A percentile compares a stretch with the other conserved stretches of the same genome.
Evolutionary conservation across 2,113 vertebrate genomes (phyloP).

Genomic region (Melospiza melodia): DNA sequence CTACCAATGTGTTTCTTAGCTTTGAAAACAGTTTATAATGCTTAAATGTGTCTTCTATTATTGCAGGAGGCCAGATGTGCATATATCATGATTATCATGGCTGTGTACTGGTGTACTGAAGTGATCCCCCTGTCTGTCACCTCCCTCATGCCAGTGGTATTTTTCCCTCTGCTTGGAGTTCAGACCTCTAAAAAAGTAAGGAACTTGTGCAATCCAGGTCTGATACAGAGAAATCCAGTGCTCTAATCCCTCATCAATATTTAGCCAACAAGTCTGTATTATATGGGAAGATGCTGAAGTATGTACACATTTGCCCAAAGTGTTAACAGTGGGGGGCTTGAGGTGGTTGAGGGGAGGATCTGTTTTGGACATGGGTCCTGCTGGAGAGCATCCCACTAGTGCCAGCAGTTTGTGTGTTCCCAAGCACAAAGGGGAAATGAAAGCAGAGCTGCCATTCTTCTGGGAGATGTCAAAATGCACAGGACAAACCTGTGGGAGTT

Average conservation of each 20-base stretch:
- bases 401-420: background rate
- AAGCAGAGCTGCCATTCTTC: background rate
- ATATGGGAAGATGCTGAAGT: background rate
- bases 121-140: constrained; percentile 91
- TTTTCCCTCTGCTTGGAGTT: constrained; percentile 92
- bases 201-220: background rate
- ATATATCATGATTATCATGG: constrained; percentile 91
- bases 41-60: background rate
- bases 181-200: constrained; percentile 88
- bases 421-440: background rate
- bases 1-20: background rate
- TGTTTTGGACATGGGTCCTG: background rate
- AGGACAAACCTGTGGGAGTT: background rate
- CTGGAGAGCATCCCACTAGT: background rate
- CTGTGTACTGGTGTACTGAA: constrained; percentile 94
- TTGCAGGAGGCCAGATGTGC: constrained; percentile 88
- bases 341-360: background rate
- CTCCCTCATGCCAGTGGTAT: constrained; percentile 86
- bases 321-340: background rate
- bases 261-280: background rate
- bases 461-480: background rate
- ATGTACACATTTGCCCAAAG: background rate
- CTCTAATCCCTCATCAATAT: background rate
- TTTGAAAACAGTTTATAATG: background rate
- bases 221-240: background rate